These are phyloP conservation scores for Iselma pallidipennis DNA, from an alignment of 2,888 invertebrate species.

Conservation along the genomic window DNA sequence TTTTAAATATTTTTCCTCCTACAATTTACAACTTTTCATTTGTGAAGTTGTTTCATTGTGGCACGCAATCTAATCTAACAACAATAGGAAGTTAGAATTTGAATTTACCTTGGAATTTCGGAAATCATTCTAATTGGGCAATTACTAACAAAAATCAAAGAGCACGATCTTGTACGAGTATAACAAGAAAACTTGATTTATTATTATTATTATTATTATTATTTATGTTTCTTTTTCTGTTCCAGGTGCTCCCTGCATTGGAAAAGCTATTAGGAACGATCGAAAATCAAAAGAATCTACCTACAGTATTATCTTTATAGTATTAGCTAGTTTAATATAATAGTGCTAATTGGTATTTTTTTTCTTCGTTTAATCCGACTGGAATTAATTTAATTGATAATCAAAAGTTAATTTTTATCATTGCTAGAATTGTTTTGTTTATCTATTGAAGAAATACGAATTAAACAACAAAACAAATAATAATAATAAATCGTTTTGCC, in stretches of 20 bases:
- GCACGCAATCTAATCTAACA: background rate
- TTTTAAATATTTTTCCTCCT: background rate
- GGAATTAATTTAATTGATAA: background rate
- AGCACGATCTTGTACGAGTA: too few species aligned
- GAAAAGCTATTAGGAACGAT: slow-evolving; percentile 22
- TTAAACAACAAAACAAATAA: background rate
- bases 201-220: too few species aligned
- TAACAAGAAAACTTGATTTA: too few species aligned
- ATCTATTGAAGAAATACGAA: too few species aligned
- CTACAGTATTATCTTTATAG: slow-evolving; percentile 44
- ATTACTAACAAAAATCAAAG: background rate
- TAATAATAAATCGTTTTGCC: slow-evolving; percentile 29
- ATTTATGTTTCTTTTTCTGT: slow-evolving; percentile 28
- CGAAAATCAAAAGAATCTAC: slow-evolving; percentile 32
- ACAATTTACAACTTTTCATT: background rate
- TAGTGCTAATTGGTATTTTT: slow-evolving; percentile 24
- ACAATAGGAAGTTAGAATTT: background rate
- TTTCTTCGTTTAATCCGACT: slow-evolving; percentile 1
- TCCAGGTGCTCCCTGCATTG: slow-evolving; percentile 28
- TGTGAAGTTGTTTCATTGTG: background rate
- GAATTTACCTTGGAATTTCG: background rate
- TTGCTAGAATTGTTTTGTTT: slow-evolving; percentile 10
- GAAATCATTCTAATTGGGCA: background rate
- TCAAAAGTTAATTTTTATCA: slow-evolving; percentile 2
- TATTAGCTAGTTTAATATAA: slow-evolving; percentile 48